These are phyloP conservation scores for Batillaria attramentaria DNA, from an alignment of 1,140 invertebrate genomes.

Conservation along the genomic window DNA sequence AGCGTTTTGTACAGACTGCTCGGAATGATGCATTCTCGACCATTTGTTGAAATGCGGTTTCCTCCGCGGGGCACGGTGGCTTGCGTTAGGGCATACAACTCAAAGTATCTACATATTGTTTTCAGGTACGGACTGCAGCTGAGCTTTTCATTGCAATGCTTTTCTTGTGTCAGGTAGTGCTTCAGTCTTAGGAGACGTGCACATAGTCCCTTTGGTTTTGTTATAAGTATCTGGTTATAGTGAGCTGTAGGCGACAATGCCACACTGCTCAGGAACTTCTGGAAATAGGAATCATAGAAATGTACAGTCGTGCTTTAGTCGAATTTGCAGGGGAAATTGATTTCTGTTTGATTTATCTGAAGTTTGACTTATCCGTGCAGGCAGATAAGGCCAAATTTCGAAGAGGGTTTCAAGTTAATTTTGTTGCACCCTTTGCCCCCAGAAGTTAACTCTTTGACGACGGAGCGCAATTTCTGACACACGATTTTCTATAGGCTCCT, in stretches of 20 bases:
- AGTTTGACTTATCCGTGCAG: no score
- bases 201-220: background rate
- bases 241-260: no score
- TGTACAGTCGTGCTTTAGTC: background rate
- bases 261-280: no score
- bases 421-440: no score
- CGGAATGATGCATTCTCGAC: constrained; percentile 67
- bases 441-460: no score
- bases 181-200: background rate
- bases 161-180: background rate
- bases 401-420: no score
- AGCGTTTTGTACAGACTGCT: constrained; percentile 59
- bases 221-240: no score
- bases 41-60: constrained; percentile 69
- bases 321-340: background rate
- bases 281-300: background rate
- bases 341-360: background rate
- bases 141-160: background rate
- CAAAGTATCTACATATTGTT: constrained; percentile 67
- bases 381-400: no score
- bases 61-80: constrained; percentile 68
- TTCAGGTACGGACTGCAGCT: constrained; percentile 63
- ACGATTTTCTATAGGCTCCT: no score
- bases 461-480: no score
- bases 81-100: constrained; percentile 63